These are phyloP conservation scores for Apteryx mantelli DNA, from an alignment of 2,113 vertebrate species.

Conservation along the genomic window DNA sequence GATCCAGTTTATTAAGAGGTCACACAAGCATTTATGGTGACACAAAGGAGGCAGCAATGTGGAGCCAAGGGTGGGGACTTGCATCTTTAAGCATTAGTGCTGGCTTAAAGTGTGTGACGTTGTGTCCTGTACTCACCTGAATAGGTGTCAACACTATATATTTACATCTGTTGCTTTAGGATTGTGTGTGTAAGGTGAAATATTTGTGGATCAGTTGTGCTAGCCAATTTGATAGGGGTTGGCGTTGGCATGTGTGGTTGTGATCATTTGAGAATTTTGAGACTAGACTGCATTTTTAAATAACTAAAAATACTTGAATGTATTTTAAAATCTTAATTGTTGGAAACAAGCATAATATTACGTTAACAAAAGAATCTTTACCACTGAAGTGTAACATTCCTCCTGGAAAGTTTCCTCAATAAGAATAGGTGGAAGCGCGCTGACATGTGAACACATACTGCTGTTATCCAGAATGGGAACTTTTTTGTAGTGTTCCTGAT, in stretches of 20 bases:
- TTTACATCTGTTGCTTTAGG: neutral
- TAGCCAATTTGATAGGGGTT: neutral
- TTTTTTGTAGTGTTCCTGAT: neutral
- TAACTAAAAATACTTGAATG: neutral
- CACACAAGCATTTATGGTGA: neutral
- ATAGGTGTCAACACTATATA: neutral
- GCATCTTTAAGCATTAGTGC: neutral
- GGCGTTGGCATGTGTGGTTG: neutral
- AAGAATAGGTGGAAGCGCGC: neutral
- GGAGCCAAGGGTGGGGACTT: neutral
- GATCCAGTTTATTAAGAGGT: neutral
- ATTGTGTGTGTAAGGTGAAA: neutral
- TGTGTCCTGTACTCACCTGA: neutral
- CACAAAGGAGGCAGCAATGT: neutral
- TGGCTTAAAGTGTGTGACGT: fast-evolving
- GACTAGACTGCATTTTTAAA: neutral
- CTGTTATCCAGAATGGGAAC: neutral
- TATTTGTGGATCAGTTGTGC: neutral
- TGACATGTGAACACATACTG: neutral
- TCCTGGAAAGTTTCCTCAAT: neutral
- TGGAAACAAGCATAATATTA: neutral
- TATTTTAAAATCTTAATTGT: neutral
- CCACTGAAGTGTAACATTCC: neutral
- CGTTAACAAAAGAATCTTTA: neutral
- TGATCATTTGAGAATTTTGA: neutral